Conservation (phyloP, 2,888 invertebrate species). For the Hirtodrosophila duncani region DNA sequence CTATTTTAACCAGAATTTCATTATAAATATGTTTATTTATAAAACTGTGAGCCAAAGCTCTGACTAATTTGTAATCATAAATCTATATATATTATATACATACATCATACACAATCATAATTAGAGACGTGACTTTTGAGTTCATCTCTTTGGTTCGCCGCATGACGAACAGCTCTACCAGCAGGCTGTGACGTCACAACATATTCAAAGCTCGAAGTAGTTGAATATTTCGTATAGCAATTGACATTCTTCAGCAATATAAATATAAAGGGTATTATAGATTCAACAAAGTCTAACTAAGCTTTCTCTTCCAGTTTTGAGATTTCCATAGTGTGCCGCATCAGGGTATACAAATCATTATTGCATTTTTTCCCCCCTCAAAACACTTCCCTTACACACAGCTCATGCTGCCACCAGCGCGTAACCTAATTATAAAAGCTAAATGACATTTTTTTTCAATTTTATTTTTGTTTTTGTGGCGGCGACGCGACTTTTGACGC, state of each 20-base stretch:
- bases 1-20: too few relatives aligned
- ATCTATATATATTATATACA: slow-evolving; percentile 8
- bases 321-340: too few relatives aligned
- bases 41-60: slow-evolving; percentile 10
- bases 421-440: slow-evolving; percentile 63
- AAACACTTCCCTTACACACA: slow-evolving; percentile 22
- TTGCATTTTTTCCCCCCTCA: neutral
- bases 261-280: too few relatives aligned
- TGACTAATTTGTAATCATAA: slow-evolving; percentile 17
- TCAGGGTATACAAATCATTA: too few relatives aligned
- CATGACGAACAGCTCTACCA: slow-evolving; percentile 3
- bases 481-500: slow-evolving; percentile 19
- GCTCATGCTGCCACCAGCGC: slow-evolving; percentile 58
- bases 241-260: too few relatives aligned
- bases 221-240: too few relatives aligned
- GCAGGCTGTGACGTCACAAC: slow-evolving; percentile 15
- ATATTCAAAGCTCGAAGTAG: too few relatives aligned
- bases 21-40: neutral
- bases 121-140: slow-evolving; percentile 49
- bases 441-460: slow-evolving; percentile 47
- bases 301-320: too few relatives aligned
- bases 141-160: slow-evolving; percentile 8
- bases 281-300: too few relatives aligned
- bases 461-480: slow-evolving; percentile 23
- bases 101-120: slow-evolving; percentile 8